Base-by-base conservation (phyloP, 2,797 vertebrate species). In the Heliangelus exortis region DNA sequence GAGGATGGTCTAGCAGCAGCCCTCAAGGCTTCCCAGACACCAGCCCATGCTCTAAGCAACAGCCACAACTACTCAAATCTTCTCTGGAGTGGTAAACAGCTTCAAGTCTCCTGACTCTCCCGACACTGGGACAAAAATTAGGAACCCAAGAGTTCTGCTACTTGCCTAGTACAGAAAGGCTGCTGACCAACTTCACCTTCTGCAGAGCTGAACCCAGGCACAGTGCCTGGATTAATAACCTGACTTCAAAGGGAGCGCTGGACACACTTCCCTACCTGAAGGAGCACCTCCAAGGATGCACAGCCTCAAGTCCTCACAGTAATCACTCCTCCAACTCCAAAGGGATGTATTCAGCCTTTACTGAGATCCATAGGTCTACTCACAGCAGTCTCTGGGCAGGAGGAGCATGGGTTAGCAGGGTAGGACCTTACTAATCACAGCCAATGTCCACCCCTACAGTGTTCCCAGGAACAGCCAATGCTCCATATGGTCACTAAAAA, bases 111-210 rank as follows among this genome's bases (percentile, higher is more conserved):
- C 33, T 67, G 74, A 81, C 33, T 74, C n/a, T 76, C 10, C 28
- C 45, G 67, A 28, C 12, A 15, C 8, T 5, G 26, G 15, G 12
- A 45, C 72, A 75, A 53, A 51, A 84, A 66, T 16, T 26, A 54
- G 3, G 4, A 72, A 29, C 34, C 19, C 34, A 76, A 51, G 39
- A 91, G 34, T 39, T 36, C 55, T 48, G 39, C 54, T 71, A 22
- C 17, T 62, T 7, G 1, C 2, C 7, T 28, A 59, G 41, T 28
- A 39, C 53, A 55, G 48, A 72, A 67, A 66, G 33, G 28, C 31
- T 65, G 59, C 55, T 0, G 0, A 53, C 2, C 0, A 0, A 71
- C n/a, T 23, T 33, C 28, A 36, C 28, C 28, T 51, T 51, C 79
- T n/a, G 29, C 33, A 92, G 22, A 76, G 21, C 28, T 43, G 10